phyloP scores from a whole-genome alignment of 2,113 vertebrate genomes.

The Tichodroma muraria region DNA sequence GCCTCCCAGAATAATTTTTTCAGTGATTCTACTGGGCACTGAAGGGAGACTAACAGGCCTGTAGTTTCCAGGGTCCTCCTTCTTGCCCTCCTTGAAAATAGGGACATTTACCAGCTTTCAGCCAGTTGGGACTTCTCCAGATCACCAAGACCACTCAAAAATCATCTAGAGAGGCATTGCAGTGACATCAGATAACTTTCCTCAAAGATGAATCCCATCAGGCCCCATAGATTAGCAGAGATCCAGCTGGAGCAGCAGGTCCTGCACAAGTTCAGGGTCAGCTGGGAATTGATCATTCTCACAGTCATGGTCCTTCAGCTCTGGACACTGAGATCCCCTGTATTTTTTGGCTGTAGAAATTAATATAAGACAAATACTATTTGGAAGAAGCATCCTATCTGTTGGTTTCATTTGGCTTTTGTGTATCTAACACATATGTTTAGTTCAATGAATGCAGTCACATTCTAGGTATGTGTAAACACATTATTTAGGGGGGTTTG shows the following conservation, averaged over 20 bases:
- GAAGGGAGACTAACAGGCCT: not conserved
- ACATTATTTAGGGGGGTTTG: accelerated
- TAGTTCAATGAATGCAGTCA: not conserved
- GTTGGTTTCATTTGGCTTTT: not conserved
- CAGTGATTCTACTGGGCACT: not conserved
- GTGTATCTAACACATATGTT: not conserved
- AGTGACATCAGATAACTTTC: not conserved
- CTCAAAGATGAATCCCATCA: not conserved
- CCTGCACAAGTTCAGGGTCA: not conserved
- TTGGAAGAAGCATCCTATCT: not conserved
- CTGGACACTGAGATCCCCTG: not conserved
- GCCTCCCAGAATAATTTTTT: not conserved
- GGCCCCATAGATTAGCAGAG: not conserved
- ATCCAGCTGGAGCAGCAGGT: not conserved
- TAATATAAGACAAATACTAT: not conserved
- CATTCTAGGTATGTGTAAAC: not conserved
- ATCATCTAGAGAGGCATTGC: not conserved
- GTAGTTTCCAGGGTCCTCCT: not conserved
- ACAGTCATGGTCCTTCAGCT: not conserved
- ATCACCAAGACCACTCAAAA: not conserved
- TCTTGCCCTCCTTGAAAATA: not conserved
- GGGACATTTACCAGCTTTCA: not conserved
- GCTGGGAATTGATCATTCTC: not conserved
- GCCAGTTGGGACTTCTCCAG: not conserved
- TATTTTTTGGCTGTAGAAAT: not conserved